These are phyloP conservation scores for Drosophila baimaii DNA, from an alignment of 1,140 invertebrate genomes.

Conservation along the genomic window DNA sequence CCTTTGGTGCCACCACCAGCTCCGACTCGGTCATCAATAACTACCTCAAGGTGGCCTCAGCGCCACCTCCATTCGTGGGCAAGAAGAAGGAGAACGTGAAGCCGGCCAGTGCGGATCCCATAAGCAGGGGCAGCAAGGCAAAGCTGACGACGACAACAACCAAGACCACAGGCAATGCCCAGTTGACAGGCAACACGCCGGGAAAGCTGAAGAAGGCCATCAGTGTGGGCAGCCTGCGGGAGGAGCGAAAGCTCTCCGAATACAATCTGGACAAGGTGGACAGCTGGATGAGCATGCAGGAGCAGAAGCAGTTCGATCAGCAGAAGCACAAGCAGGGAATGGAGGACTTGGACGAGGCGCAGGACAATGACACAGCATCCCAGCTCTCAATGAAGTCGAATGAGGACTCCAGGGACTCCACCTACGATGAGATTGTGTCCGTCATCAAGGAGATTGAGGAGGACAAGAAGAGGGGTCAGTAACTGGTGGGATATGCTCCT, in stretches of 20 bases:
- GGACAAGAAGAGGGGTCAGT: slow-evolving; percentile 77
- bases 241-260: slow-evolving; percentile 78
- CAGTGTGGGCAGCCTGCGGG: slow-evolving; percentile 67
- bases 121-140: slow-evolving; percentile 16
- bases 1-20: slow-evolving; percentile 11
- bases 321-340: slow-evolving; percentile 61
- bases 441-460: slow-evolving; percentile 84
- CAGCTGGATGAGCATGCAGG: slow-evolving; percentile 82
- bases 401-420: slow-evolving; percentile 75
- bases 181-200: background rate
- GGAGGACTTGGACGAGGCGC: slow-evolving; percentile 50
- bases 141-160: slow-evolving; percentile 1
- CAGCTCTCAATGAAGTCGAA: slow-evolving; percentile 72
- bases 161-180: slow-evolving; percentile 12
- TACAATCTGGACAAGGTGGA: slow-evolving; percentile 84
- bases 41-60: slow-evolving; percentile 67
- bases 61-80: slow-evolving; percentile 59
- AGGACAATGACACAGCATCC: slow-evolving; percentile 63
- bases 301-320: slow-evolving; percentile 66
- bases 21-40: slow-evolving; percentile 78
- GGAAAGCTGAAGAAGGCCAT: slow-evolving; percentile 71
- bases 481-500: too few relatives aligned
- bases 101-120: slow-evolving; percentile 51
- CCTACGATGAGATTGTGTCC: slow-evolving; percentile 82
- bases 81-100: slow-evolving; percentile 82